Conservation (phyloP, 2,797 vertebrate species). For the Ataeniobius toweri region DNA sequence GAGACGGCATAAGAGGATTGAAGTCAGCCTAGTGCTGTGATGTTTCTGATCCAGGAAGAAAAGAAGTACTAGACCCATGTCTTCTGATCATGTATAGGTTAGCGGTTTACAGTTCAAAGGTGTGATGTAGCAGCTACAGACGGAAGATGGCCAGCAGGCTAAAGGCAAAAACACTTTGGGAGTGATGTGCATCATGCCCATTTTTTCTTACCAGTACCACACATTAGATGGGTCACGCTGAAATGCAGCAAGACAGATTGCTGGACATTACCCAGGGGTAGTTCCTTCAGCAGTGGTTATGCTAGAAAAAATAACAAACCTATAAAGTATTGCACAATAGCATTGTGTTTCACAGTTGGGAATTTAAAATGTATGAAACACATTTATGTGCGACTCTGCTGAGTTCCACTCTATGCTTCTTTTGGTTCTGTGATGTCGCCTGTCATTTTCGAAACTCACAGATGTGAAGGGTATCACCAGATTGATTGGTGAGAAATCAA, state of each 20-base stretch:
- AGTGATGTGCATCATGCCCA: too few relatives aligned
- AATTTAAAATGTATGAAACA: neutral
- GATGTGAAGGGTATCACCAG: neutral
- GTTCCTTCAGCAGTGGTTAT: neutral
- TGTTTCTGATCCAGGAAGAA: too few relatives aligned
- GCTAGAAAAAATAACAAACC: too few relatives aligned
- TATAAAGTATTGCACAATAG: neutral
- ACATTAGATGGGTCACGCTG: neutral
- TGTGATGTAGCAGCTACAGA: neutral
- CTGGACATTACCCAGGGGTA: neutral
- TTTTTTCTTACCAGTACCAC: neutral
- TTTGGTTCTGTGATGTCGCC: neutral
- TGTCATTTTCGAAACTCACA: neutral
- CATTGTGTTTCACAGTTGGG: neutral
- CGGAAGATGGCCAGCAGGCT: too few relatives aligned
- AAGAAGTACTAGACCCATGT: neutral
- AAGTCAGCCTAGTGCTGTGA: too few relatives aligned
- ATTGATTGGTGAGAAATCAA: neutral
- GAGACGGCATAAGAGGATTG: neutral
- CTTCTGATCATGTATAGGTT: neutral
- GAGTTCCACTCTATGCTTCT: neutral
- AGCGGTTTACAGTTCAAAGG: neutral
- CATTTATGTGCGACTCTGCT: neutral
- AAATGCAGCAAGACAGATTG: neutral
- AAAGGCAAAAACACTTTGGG: too few relatives aligned